Evolutionary conservation across 1,140 invertebrate species (phyloP).

Genomic region (Parapsyche elsis): DNA sequence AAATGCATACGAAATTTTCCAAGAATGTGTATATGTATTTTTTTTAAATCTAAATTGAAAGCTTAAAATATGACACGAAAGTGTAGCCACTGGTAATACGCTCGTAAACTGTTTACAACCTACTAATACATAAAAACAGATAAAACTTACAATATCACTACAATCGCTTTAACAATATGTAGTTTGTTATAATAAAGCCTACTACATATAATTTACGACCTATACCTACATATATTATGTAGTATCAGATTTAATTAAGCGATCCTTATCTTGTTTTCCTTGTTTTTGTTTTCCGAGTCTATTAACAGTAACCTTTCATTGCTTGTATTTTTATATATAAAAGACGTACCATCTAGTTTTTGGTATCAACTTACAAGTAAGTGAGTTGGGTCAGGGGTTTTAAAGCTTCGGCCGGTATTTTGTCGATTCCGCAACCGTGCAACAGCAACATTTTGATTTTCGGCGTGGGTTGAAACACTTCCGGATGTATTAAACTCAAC

Average conservation of each 20-base stretch:
- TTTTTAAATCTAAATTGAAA: background rate
- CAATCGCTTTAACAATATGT: too few relatives aligned
- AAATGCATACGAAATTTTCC: too few relatives aligned
- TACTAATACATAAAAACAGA: background rate
- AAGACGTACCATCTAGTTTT: background rate
- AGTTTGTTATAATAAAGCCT: too few relatives aligned
- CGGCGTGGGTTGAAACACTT: constrained; percentile 66
- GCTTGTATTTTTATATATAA: background rate
- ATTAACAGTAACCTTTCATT: too few relatives aligned
- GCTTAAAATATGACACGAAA: background rate
- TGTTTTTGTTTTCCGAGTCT: too few relatives aligned
- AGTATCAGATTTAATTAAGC: too few relatives aligned
- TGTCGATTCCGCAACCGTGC: constrained; percentile 68
- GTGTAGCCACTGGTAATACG: background rate
- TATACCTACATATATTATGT: too few relatives aligned
- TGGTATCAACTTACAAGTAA: constrained; percentile 67
- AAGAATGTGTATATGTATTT: too few relatives aligned
- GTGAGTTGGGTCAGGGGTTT: constrained; percentile 65
- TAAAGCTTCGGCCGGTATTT: constrained; percentile 66
- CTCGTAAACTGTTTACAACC: constrained; percentile 24
- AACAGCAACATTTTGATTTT: constrained; percentile 69
- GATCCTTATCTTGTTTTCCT: too few relatives aligned
- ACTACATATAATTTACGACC: too few relatives aligned
- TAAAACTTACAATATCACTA: too few relatives aligned
- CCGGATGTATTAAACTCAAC: constrained; percentile 67